Percentiles rank a stretch among this genome's conserved stretches.
Conservation (phyloP, 1,140 invertebrate genomes). For the Neodiprion virginianus region DNA sequence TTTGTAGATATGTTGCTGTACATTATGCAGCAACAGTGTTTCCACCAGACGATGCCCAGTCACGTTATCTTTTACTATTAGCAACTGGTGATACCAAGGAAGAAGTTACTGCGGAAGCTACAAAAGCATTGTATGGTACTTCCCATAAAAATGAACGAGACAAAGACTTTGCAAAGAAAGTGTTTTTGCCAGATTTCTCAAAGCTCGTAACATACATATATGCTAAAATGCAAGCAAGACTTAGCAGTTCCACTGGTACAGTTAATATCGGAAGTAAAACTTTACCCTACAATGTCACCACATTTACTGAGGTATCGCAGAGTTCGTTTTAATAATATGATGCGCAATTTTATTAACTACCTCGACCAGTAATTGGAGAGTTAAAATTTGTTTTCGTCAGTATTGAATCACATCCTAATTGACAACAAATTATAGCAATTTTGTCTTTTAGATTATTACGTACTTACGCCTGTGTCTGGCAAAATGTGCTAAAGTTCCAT, state of each 20-base stretch:
- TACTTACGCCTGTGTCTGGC: conserved; percentile 79
- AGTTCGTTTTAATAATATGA: conserved; percentile 12
- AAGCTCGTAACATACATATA: conserved; percentile 70
- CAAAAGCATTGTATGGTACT: conserved; percentile 72
- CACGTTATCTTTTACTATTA: conserved; percentile 83
- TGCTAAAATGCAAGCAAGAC: conserved; percentile 68
- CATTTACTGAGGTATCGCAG: conserved; percentile 60
- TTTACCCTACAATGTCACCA: conserved; percentile 62
- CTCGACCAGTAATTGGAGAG: neutral
- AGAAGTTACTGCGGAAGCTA: conserved; percentile 77
- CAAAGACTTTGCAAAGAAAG: conserved; percentile 43
- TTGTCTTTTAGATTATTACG: conserved; percentile 70
- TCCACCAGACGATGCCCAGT: conserved; percentile 79
- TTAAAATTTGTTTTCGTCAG: conserved; percentile 9
- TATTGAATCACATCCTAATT: conserved; percentile 18
- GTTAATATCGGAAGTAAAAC: conserved; percentile 63
- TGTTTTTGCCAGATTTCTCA: conserved; percentile 62
- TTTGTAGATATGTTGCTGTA: conserved; percentile 75
- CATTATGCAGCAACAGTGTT: conserved; percentile 84
- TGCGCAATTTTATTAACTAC: conserved; percentile 13
- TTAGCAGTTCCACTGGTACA: conserved; percentile 62
- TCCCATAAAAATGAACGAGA: conserved; percentile 60
- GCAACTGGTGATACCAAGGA: conserved; percentile 86
- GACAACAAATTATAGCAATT: conserved; percentile 19
- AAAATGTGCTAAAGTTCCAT: conserved; percentile 61